Base-by-base conservation (phyloP, 2,113 vertebrate genomes). In the Pao palembangensis region DNA sequence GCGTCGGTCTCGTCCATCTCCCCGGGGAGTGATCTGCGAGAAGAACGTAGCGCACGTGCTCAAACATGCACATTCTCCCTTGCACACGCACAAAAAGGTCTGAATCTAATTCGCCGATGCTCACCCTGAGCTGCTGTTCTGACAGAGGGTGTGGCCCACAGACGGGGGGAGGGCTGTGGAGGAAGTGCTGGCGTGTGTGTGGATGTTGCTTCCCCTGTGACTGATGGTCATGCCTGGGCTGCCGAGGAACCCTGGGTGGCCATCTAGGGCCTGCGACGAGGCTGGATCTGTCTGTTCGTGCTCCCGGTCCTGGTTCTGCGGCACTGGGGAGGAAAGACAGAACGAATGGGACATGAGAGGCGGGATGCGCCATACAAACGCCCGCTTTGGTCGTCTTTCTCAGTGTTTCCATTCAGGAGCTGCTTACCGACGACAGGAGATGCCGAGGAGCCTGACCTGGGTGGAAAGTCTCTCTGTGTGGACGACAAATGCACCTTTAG, bases 1-100 rank as follows among this genome's bases (percentile, higher is more conserved):
- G 78, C 68, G 7, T 99, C 96, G 0, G 90, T 80, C 81, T 99
- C 96, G 75, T 99, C 95, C 96, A 98, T 98, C 71, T 96, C 96
- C 91, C 92, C 94, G 58, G 91, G 69, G 73, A 89, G 72, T 65
- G 90, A 87, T 82, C 96, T 98, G 79, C 76, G 78, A 10, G 64
- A 80, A 21, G 83, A 89, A 21, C 65, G 71, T 46, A 12, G 34
- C 67, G 75, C 41, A 81, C 54, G 57, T 82, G 42, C 46, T 76
- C 52, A 51, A 59, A 66, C n/a, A 58, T 51, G 49, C 57, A 84
- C 62, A 79, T 48, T 55, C 15, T 44, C 28, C 8, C 28, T 7
- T 1, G 1, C 28, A 31, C 28, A 8, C 8, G 28, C 25, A 50
- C 8, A 21, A 20, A 58, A 21, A 43, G 21, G 42, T 53, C 11